phyloP scores from a whole-genome alignment of 2,888 invertebrate genomes.

The Mesorhabditis belari region DNA sequence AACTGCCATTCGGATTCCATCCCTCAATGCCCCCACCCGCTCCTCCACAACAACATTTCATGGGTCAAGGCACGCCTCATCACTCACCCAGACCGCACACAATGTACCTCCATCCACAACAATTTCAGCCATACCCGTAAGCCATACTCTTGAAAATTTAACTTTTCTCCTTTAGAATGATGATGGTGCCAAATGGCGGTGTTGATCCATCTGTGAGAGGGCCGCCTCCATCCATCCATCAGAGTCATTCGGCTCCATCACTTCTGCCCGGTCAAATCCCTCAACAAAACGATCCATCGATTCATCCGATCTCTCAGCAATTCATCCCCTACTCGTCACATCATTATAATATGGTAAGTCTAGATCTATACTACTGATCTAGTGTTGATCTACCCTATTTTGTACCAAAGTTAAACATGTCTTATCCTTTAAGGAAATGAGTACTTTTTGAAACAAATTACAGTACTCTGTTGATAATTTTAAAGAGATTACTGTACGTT shows the following conservation, averaged over 20 bases:
- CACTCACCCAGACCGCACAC: not conserved
- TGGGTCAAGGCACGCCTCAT: not conserved
- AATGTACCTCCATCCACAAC: not conserved
- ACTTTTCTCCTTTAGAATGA: not conserved
- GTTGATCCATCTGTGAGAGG: no score
- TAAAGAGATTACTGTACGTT: no score
- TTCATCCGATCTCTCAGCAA: not conserved
- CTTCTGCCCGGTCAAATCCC: constrained; percentile 13
- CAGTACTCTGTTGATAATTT: no score
- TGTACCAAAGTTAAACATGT: no score
- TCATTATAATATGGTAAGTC: no score
- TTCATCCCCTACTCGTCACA: not conserved
- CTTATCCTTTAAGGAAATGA: no score
- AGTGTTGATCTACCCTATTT: no score
- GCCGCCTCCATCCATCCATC: constrained; percentile 28
- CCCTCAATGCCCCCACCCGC: not conserved
- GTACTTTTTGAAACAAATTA: no score
- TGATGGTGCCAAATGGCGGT: no score
- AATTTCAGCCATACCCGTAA: not conserved
- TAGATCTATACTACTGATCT: no score
- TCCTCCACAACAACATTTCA: not conserved
- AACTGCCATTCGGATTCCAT: not conserved
- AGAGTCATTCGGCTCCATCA: constrained; percentile 45
- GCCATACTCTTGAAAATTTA: not conserved
- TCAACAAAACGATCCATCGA: constrained; percentile 15